Base-by-base conservation (phyloP, 2,113 vertebrate species). In the Lepus europaeus region DNA sequence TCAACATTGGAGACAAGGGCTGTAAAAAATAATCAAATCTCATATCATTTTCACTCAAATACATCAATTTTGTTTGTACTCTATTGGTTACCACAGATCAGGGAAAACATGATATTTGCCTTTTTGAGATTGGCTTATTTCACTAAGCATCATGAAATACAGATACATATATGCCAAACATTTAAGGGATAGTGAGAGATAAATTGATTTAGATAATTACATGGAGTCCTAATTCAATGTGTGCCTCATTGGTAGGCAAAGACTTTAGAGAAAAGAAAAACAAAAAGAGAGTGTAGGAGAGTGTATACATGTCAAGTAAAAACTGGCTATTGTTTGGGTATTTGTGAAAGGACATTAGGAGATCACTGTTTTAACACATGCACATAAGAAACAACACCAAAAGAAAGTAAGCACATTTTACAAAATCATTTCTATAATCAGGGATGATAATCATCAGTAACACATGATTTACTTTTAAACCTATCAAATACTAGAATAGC, bases 351-450 rank as follows among this genome's bases (percentile, higher is more conserved):
- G 51, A 70, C n/a, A 27, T 89, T 95, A 97, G 84, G 39, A 97
- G 96, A 85, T 92, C 11, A 92, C 29, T 51, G 19, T 23, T 97
- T 97, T 89, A 94, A 90, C 92, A 95, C 14, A 31, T 95, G 70
- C 97, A 87, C 90, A 83, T 12, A 89, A 97, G 82, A 90, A 97
- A 84, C 64, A 33, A 63, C 27, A 84, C 74, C 83, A 96, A 96
- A 49, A 85, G 94, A 72, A 96, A 96, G 94, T 9, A 33, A 59
- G 53, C 29, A 72, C 25, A 59, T 3, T 89, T 56, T 45, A 36
- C 31, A 61, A 87, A 91, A 56, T 93, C 1, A n/a, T 49, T 64
- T 89, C 39, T 87, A 0, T 9, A 39, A 22, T 49, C 3, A 73
- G 4, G 33, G 8, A 84, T 53, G 70, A 61, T 83, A 23, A 81